These are phyloP conservation scores for Ametastegia equiseti DNA, from an alignment of 2,888 invertebrate species.

Conservation along the genomic window DNA sequence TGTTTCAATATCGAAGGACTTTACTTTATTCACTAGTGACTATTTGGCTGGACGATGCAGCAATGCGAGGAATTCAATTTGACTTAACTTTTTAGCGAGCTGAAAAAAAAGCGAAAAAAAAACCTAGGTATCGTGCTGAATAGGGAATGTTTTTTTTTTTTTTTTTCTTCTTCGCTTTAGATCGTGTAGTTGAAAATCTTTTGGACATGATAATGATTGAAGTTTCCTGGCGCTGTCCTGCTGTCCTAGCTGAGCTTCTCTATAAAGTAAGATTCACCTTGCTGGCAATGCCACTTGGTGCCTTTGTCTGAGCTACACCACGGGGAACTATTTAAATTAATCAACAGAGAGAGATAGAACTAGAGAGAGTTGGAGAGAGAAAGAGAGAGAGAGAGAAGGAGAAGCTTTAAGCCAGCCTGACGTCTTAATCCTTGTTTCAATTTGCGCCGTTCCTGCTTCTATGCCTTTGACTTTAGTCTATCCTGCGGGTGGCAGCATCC, in stretches of 20 bases:
- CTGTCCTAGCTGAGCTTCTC: neutral
- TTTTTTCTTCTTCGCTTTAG: neutral
- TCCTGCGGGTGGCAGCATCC: slow-evolving; percentile 26
- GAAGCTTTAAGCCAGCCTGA: slow-evolving; percentile 62
- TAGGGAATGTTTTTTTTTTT: too few species aligned
- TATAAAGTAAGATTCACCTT: neutral
- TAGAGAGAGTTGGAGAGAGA: neutral
- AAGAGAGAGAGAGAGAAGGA: too few species aligned
- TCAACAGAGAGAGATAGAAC: slow-evolving; percentile 55
- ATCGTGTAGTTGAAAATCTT: neutral
- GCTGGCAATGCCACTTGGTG: slow-evolving; percentile 23
- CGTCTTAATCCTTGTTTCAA: slow-evolving; percentile 65
- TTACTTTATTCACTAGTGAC: neutral
- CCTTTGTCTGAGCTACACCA: slow-evolving; percentile 43
- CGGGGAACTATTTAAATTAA: slow-evolving; percentile 64
- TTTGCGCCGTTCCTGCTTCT: slow-evolving; percentile 54
- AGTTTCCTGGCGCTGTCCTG: slow-evolving; percentile 3
- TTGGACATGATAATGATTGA: neutral
- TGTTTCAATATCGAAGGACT: slow-evolving; percentile 6
- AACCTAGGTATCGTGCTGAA: too few species aligned
- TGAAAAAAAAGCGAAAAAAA: neutral
- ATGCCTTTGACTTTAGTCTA: slow-evolving; percentile 38
- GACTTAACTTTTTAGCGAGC: neutral
- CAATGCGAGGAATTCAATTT: neutral
- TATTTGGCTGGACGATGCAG: neutral